phyloP scores from a whole-genome alignment of 2,797 vertebrate species.

The Perodicticus potto region DNA sequence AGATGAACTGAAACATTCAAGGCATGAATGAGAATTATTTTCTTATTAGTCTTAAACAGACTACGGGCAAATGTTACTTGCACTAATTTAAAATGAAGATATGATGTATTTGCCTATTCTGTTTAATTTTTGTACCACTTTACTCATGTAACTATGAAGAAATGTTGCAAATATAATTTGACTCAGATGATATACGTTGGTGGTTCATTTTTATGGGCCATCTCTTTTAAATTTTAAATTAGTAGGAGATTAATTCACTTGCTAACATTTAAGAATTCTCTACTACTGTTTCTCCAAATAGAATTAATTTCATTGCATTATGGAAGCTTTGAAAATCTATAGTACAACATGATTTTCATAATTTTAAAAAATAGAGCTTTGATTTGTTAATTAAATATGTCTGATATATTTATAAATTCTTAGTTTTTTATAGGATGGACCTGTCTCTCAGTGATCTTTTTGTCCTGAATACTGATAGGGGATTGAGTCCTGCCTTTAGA shows the following conservation, averaged over 20 bases:
- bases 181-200: neutral
- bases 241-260: neutral
- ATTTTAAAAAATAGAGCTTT: neutral
- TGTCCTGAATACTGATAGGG: neutral
- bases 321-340: conserved; percentile 23
- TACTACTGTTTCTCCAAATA: neutral
- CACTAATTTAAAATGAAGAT: conserved; percentile 16
- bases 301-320: neutral
- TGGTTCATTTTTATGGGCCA: conserved; percentile 10
- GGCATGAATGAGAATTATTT: neutral
- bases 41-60: conserved; percentile 19
- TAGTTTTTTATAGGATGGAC: neutral
- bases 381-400: conserved; percentile 35
- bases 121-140: conserved; percentile 14
- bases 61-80: neutral
- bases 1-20: conserved; percentile 3
- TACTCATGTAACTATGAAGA: neutral
- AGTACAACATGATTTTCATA: neutral
- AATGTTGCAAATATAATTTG: conserved; percentile 1
- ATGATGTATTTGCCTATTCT: neutral
- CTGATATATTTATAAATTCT: conserved; percentile 6
- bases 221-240: conserved; percentile 49
- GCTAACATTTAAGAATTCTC: neutral
- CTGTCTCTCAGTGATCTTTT: neutral
- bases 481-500: neutral